Base-by-base conservation (phyloP, 30 jellyfish, hydroid and myxozoan species). In the Pelagia noctiluca region DNA sequence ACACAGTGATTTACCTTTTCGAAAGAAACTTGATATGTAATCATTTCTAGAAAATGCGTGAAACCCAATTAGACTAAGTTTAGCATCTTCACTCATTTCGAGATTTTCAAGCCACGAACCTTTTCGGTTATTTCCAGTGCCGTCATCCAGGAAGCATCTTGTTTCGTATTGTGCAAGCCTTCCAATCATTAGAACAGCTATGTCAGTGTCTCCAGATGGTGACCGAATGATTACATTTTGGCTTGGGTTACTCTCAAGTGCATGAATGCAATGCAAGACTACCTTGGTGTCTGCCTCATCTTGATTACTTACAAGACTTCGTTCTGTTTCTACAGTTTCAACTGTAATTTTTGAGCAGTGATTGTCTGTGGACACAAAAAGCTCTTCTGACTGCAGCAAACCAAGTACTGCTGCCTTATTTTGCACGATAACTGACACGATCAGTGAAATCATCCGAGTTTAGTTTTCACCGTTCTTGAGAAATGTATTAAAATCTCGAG, bases 391-490 rank as follows among this genome's bases (percentile, higher is more conserved):
- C 57, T 42, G 57, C 57, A 42, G 57, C 57, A 42, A 42, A 42
- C 57, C 57, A 42, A 42, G 57, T 42, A 42, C 57, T 16, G 8
- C 57, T 42, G 16, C 57, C 57, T 42, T 42, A 42, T 42, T 42
- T 42, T 42, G 57, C 84, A n/a, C 5, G 23, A 47, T 71, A 21
- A 13, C 57, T n/a, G n/a, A n/a, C n/a, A n/a, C n/a, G n/a, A n/a
- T n/a, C n/a, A n/a, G n/a, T n/a, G n/a, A n/a, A n/a, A 42, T 42
- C 57, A 42, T 42, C 16, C 57, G 57, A 42, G 57, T 29, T 31
- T 22, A 12, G 79, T 66, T 66, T 35, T 66, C 79, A 29, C 60
- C 62, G 29, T 25, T 66, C 79, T 66, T 66, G 54, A 66, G 35
- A 28, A 66, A 66, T n/a, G 30, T n/a, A 60, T 26, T 60, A 16